Percentiles rank a stretch among this genome's conserved stretches.
Conservation (phyloP, 1,140 invertebrate species). For the Drosophila mayri region DNA sequence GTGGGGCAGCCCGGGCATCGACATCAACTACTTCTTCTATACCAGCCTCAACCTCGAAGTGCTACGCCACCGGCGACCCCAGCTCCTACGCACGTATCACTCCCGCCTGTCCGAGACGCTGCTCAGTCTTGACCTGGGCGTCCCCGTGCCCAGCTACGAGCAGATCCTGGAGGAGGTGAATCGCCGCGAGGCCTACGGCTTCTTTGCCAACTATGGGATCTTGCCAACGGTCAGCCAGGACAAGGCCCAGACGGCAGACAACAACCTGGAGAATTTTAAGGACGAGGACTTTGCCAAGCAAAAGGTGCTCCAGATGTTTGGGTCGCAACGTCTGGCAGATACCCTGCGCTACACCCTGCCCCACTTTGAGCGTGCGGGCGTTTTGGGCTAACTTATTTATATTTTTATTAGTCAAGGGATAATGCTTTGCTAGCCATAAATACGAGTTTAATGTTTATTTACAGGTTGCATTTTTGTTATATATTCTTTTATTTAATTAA, state of each 20-base stretch:
- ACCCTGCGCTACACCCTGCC: conserved; percentile 69
- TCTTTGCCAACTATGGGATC: conserved; percentile 75
- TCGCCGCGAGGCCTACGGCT: conserved; percentile 73
- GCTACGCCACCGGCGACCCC: conserved; percentile 70
- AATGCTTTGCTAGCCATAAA: background rate
- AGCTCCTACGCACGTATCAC: conserved; percentile 80
- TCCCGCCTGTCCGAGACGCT: conserved; percentile 73
- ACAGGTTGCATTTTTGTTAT: background rate
- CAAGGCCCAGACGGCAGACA: conserved; percentile 67
- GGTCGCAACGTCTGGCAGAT: conserved; percentile 54
- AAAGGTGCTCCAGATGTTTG: conserved; percentile 71
- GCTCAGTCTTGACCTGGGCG: conserved; percentile 50
- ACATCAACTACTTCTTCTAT: conserved; percentile 82
- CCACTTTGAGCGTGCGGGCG: conserved; percentile 69
- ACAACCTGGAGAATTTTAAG: conserved; percentile 69
- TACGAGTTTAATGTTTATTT: background rate
- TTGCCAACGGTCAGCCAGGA: conserved; percentile 73
- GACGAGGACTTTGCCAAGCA: conserved; percentile 67
- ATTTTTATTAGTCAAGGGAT: background rate
- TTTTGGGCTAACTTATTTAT: conserved; percentile 43
- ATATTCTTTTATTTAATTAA: no score
- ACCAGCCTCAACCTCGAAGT: conserved; percentile 73
- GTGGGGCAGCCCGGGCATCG: conserved; percentile 78
- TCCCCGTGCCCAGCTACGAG: conserved; percentile 78
- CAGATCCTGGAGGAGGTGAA: conserved; percentile 75